These are phyloP conservation scores for Formica aserva DNA, from an alignment of 2,888 invertebrate species.

Conservation along the genomic window DNA sequence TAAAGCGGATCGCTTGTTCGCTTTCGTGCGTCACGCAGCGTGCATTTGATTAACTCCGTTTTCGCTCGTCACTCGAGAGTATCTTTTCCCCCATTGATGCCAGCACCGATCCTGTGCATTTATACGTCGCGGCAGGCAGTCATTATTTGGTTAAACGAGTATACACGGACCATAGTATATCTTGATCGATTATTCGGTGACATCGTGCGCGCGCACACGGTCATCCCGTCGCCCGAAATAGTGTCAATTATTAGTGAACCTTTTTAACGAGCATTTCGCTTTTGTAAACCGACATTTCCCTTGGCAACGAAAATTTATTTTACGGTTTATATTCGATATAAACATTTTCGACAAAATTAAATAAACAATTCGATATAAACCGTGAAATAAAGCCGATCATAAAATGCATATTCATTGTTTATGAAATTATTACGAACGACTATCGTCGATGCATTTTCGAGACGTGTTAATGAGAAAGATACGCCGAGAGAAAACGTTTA, in stretches of 20 bases:
- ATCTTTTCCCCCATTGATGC: slow-evolving; percentile 48
- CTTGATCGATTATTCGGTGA: slow-evolving; percentile 69
- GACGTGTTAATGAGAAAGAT: slow-evolving; percentile 21
- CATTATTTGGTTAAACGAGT: slow-evolving; percentile 60
- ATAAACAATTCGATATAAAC: too few species aligned
- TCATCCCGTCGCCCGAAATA: slow-evolving; percentile 35
- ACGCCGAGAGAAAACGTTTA: slow-evolving; percentile 61
- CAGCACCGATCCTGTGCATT: slow-evolving; percentile 28
- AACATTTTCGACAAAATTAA: too few species aligned
- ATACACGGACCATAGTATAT: slow-evolving; percentile 38
- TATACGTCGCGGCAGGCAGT: slow-evolving; percentile 41
- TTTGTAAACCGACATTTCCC: slow-evolving; percentile 47
- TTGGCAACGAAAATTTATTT: slow-evolving; percentile 4
- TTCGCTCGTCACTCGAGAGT: slow-evolving; percentile 62
- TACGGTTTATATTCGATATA: slow-evolving; percentile 26
- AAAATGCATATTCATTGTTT: slow-evolving; percentile 13
- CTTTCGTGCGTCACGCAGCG: slow-evolving; percentile 23
- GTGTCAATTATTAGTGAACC: slow-evolving; percentile 67
- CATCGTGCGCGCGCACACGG: slow-evolving; percentile 8
- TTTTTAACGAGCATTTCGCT: slow-evolving; percentile 58
- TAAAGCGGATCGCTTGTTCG: slow-evolving; percentile 49
- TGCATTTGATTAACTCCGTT: slow-evolving; percentile 73
- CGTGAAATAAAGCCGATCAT: background rate
- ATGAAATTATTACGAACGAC: background rate
- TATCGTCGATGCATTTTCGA: background rate